phyloP scores from a whole-genome alignment of 2,888 invertebrate species.

The Galerucella calmariensis region DNA sequence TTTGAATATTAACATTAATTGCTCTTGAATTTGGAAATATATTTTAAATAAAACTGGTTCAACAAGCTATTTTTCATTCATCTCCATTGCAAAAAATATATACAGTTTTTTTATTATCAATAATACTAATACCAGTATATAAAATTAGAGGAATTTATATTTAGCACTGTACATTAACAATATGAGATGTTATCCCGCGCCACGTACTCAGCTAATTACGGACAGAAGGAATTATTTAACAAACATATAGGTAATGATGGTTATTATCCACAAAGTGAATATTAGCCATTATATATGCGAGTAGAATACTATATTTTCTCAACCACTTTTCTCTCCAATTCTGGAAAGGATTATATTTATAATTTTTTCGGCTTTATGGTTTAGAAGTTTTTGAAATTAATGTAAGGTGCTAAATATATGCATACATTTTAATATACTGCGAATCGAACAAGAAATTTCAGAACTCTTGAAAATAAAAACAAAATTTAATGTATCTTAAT shows the following conservation, averaged over 20 bases:
- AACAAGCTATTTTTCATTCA: background rate
- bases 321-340: no score
- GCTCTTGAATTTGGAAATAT: background rate
- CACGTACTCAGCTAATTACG: no score
- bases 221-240: no score
- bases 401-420: background rate
- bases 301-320: no score
- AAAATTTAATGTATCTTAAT: no score
- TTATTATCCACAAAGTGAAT: no score
- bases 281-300: no score
- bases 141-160: background rate
- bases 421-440: background rate
- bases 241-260: background rate
- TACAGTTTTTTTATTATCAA: background rate
- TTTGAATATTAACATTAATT: conserved; percentile 5
- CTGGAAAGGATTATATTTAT: no score
- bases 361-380: no score
- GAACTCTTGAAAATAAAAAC: background rate
- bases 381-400: background rate
- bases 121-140: background rate
- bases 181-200: no score
- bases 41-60: conserved; percentile 3
- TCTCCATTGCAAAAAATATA: background rate
- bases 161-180: background rate
- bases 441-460: background rate